These are phyloP conservation scores for Drosophila cardini DNA, from an alignment of 1,140 invertebrate genomes.

Conservation along the genomic window DNA sequence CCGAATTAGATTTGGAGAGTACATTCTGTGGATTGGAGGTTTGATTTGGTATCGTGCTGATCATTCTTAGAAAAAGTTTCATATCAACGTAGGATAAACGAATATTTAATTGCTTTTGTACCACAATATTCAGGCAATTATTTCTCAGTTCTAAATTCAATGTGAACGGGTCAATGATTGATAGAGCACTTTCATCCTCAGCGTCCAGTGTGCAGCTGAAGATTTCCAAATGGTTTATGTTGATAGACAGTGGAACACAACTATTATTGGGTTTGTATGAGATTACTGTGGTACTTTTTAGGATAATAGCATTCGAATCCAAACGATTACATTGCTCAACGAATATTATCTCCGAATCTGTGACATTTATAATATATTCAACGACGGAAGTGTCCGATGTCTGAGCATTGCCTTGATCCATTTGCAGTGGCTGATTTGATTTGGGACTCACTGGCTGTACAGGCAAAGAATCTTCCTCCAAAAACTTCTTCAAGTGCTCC, in stretches of 20 bases:
- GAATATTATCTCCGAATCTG: conserved; percentile 97
- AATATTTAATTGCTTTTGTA: conserved; percentile 91
- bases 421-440: conserved; percentile 30
- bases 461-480: conserved; percentile 85
- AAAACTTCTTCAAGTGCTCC: conserved; percentile 93
- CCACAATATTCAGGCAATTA: conserved; percentile 86
- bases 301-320: conserved; percentile 97
- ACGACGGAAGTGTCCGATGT: conserved; percentile 20
- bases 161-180: conserved; percentile 97
- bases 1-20: conserved; percentile 57
- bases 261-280: conserved; percentile 90
- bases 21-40: conserved; percentile 86
- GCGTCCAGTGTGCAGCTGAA: conserved; percentile 96
- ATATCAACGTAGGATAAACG: conserved; percentile 97
- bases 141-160: conserved; percentile 89
- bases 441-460: conserved; percentile 20
- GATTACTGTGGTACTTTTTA: conserved; percentile 95
- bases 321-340: conserved; percentile 94
- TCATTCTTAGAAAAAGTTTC: conserved; percentile 94
- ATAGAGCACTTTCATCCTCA: conserved; percentile 97
- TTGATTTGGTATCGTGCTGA: conserved; percentile 94
- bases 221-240: conserved; percentile 95
- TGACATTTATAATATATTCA: conserved; percentile 97
- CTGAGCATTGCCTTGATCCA: conserved; percentile 22
- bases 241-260: conserved; percentile 93